Evolutionary conservation across 2,113 vertebrate genomes (phyloP), one percentile per base, ranked within the genome.

Genomic region (Chloebia gouldiae): DNA sequence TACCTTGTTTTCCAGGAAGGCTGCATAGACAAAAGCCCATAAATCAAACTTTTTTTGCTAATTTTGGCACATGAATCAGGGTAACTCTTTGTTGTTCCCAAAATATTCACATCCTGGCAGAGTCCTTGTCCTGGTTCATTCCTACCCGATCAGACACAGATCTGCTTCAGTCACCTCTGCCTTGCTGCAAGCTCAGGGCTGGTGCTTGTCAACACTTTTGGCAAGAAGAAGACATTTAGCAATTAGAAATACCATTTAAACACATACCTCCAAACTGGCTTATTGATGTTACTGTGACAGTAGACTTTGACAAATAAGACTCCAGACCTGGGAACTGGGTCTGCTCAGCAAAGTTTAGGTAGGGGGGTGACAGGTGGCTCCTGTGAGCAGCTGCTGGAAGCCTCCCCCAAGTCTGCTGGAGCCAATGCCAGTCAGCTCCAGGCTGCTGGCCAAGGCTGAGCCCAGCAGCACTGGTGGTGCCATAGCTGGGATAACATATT

Each of bases 41-140:
- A 30, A 50, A 90, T 4, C 51, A 16, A 49, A 59, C 64, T 59
- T 68, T 30, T 13, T n/a, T 65, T 78, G 78, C 73, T 85, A 76
- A 85, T 93, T 93, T 96, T 92, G 72, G 64, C 35, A 53, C 11
- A 3, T 21, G 60, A 92, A 75, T 79, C 21, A 69, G 47, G 54
- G 9, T 53, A 90, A 82, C 23, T 73, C 57, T 91, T 64, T 80
- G 30, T 35, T 89, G 56, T 86, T 75, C 56, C 68, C 70, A 24
- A 64, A 73, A 47, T 19, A 35, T 31, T 24, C 19, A 9, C 10
- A 21, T 92, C 68, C 64, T 33, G 44, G 59, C 73, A 87, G 92
- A 42, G 33, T 91, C 73, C 54, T 82, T 61, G 23, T 60, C 88
- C 50, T 27, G 19, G 68, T 86, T 94, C 44, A 44, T 92, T 95